phyloP scores from a whole-genome alignment of 2,797 vertebrate genomes.

The Hozukius guyotensis region DNA sequence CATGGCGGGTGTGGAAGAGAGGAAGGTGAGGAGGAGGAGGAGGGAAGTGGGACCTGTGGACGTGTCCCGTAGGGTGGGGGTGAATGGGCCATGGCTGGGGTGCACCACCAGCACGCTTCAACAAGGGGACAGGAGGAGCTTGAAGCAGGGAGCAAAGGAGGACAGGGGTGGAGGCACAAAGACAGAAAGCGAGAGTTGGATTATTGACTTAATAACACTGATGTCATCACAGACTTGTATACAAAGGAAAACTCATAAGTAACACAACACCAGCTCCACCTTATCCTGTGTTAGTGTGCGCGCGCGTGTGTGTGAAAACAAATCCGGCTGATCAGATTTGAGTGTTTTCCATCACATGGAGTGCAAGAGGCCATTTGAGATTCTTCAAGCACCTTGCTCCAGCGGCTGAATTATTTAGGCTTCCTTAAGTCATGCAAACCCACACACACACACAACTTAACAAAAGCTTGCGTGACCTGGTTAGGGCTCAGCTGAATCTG shows the following conservation, averaged over 20 bases:
- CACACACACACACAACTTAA: conserved; percentile 29
- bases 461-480: conserved; percentile 70
- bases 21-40: conserved; percentile 61
- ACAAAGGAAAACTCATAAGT: conserved; percentile 60
- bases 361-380: conserved; percentile 83
- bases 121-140: conserved; percentile 77
- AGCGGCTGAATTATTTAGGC: conserved; percentile 75
- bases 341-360: conserved; percentile 82
- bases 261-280: conserved; percentile 60
- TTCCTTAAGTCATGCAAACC: conserved; percentile 74
- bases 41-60: conserved; percentile 73
- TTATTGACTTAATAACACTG: conserved; percentile 19
- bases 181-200: conserved; percentile 5
- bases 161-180: background rate
- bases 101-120: conserved; percentile 73
- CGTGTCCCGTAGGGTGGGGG: conserved; percentile 26
- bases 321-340: conserved; percentile 87
- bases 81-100: conserved; percentile 76
- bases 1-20: conserved; percentile 85
- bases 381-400: conserved; percentile 70
- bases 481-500: conserved; percentile 62
- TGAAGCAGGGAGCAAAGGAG: conserved; percentile 21
- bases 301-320: conserved; percentile 72
- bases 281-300: conserved; percentile 35
- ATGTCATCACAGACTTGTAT: conserved; percentile 11